Evolutionary conservation across 2,113 vertebrate genomes (phyloP), one percentile per base, ranked within the genome.

Genomic region (Ctenomys sociabilis): DNA sequence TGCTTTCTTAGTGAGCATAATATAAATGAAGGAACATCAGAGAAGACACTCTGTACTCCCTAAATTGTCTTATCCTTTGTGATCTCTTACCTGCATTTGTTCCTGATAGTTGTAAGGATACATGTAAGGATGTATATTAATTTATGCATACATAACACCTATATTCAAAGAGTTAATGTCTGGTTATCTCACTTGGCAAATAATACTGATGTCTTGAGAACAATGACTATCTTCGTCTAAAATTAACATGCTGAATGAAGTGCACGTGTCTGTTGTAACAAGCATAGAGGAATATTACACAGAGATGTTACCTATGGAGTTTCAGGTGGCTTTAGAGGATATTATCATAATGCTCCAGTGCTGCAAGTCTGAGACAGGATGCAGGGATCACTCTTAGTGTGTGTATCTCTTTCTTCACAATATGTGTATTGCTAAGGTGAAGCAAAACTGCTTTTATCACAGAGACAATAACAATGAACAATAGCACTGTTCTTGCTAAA

Each of bases 341-440:
- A 19, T 35, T 0, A 4, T 2, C 1, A 11, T 0, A 9, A n/a
- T 40, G 37, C 19, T 63, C 32, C 3, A 52, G n/a, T 4, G 16
- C 1, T 43, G 5, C 43, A 21, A n/a, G 75, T 10, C 17, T 68
- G 7, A 68, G 26, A 90, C 37, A 52, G 13, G 45, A n/a, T 21
- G 49, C 17, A 72, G 49, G 22, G 17, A 88, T 9, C 32, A 61
- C 24, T 3, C 14, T 73, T 24, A 70, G 54, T 7, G 6, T 77
- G 32, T 45, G 59, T 66, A 81, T 43, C 22, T 43, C 64, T 72
- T 82, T 84, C 17, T 94, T 35, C 8, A 75, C 14, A 0, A 92
- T 17, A 37, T 13, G 28, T 49, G 1, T 78, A 21, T 35, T 88
- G 72, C 16, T 90, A 32, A 61, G 19, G 45, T 52, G 7, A 72